These are phyloP conservation scores for Crocallis elinguaria DNA, from an alignment of 2,888 invertebrate genomes.

Conservation along the genomic window DNA sequence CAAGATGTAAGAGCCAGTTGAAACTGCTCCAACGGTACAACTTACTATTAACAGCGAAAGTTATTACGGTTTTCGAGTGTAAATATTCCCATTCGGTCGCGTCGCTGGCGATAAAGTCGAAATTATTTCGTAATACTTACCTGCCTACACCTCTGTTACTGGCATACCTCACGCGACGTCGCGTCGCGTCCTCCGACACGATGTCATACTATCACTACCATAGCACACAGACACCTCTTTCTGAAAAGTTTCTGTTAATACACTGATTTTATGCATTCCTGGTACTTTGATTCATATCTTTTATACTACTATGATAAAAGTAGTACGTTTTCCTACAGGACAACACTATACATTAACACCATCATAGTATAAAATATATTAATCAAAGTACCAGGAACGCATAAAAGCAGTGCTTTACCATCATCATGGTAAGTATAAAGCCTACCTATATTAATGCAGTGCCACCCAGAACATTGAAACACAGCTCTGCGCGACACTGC, in stretches of 20 bases:
- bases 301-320: not conserved
- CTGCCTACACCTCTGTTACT: constrained; percentile 36
- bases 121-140: constrained; percentile 53
- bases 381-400: no score
- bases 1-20: constrained; percentile 6
- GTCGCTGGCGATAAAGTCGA: constrained; percentile 43
- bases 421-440: no score
- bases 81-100: constrained; percentile 37
- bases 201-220: constrained; percentile 42
- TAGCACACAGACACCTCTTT: not conserved
- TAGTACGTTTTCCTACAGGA: no score
- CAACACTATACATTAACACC: no score
- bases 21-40: constrained; percentile 18
- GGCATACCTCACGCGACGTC: constrained; percentile 58
- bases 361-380: no score
- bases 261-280: constrained; percentile 21
- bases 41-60: constrained; percentile 30
- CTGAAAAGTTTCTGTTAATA: not conserved
- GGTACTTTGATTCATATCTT: constrained; percentile 1
- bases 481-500: no score
- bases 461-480: no score
- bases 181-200: constrained; percentile 50
- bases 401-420: no score
- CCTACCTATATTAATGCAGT: no score
- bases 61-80: constrained; percentile 35